These are phyloP conservation scores for Aspiorhynchus laticeps DNA, from an alignment of 2,113 vertebrate genomes.

Conservation along the genomic window DNA sequence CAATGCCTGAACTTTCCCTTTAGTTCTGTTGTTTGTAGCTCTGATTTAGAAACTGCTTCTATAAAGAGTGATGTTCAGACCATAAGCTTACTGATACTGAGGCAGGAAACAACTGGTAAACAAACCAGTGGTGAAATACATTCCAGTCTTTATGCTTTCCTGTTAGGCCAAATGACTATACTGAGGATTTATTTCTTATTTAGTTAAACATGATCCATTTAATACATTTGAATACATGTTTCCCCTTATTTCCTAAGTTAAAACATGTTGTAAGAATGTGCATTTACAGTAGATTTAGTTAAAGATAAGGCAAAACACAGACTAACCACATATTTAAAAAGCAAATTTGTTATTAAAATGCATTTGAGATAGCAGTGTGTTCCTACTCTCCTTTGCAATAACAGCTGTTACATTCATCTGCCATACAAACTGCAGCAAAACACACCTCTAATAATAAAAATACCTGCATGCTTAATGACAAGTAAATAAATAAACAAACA, in stretches of 20 bases:
- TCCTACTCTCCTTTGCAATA: background rate
- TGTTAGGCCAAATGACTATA: background rate
- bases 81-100: background rate
- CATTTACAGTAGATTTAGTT: background rate
- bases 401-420: background rate
- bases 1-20: background rate
- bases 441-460: background rate
- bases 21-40: background rate
- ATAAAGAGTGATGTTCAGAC: background rate
- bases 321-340: background rate
- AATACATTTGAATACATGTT: background rate
- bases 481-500: background rate
- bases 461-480: background rate
- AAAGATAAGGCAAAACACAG: constrained; percentile 8
- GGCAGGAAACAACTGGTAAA: background rate
- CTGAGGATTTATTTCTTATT: background rate
- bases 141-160: background rate
- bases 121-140: background rate
- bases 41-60: background rate
- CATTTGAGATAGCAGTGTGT: constrained; percentile 5
- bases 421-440: background rate
- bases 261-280: background rate
- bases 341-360: background rate
- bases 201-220: background rate
- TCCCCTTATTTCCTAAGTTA: background rate